These are phyloP conservation scores for Bombus difficillimus DNA, from an alignment of 1,140 invertebrate species.

Conservation along the genomic window DNA sequence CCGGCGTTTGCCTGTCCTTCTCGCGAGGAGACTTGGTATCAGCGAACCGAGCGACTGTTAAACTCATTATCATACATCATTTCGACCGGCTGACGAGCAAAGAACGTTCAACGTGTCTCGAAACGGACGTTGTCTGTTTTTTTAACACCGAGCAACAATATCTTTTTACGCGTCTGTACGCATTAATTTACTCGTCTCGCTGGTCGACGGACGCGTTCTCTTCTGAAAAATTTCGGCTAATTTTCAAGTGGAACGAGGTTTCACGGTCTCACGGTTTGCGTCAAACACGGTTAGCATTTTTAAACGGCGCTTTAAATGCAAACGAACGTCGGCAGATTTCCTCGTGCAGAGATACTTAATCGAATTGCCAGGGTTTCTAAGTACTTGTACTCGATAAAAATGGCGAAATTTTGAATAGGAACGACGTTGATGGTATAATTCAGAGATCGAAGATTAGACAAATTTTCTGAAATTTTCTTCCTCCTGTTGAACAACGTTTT, in stretches of 20 bases:
- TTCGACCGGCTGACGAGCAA: background rate
- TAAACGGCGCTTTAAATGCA: background rate
- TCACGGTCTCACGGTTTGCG: background rate
- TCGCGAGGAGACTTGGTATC: background rate
- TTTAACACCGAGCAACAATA: background rate
- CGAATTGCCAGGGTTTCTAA: background rate
- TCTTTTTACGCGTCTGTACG: background rate
- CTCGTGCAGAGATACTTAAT: background rate
- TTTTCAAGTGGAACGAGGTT: background rate
- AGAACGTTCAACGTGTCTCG: constrained; percentile 1
- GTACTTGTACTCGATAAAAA: background rate
- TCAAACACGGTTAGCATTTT: background rate
- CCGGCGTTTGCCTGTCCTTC: background rate
- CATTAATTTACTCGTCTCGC: background rate
- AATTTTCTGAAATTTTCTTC: background rate
- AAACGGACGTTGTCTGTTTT: too few relatives aligned
- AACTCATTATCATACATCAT: constrained; percentile 37
- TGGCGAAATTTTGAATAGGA: background rate
- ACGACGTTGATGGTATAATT: background rate
- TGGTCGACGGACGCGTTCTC: background rate
- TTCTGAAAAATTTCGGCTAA: background rate
- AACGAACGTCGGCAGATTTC: background rate
- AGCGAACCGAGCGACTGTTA: background rate
- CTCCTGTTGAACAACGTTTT: accelerated
- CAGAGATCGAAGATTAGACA: background rate